Evolutionary conservation across 2,797 vertebrate genomes (phyloP), one percentile per base, ranked within the genome.

Genomic region (Eupleurogrammus muticus): DNA sequence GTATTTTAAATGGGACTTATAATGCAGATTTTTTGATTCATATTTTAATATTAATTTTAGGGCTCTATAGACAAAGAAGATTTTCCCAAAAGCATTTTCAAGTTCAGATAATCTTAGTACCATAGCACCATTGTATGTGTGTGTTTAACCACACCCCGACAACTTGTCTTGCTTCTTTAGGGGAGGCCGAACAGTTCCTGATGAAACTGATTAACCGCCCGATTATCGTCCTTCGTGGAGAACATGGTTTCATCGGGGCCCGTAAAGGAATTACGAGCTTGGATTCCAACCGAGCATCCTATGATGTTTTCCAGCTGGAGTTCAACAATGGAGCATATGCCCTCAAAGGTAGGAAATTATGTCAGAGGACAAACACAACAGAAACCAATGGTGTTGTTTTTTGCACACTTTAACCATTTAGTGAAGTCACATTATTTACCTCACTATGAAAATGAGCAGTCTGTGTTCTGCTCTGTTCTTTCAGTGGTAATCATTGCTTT

Each of bases 191-290:
- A 77, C 92, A 95, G 59, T 98, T 99, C 17, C 89, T 98, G 82
- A 95, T 99, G 96, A 99, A 98, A 88, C 95, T 99, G 50, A 99
- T 99, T 82, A 99, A 99, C 87, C 93, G 97, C 16, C 97, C 97
- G 8, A 93, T 99, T 83, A 97, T 99, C 0, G 98, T 99, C 63
- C 92, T 99, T 9, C 97, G 97, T 0, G 98, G 98, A 0, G 97
- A 99, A 73, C 96, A 99, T 0, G 98, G 98, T 14, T 99, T 99
- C 88, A 98, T 99, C 0, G 97, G 96, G 9, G 96, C 95, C 81
- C 96, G 97, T 17, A 98, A 97, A 85, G 94, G 93, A 24, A 94
- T 93, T 0, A 93, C 96, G 11, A 98, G 95, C 4, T 83, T 99
- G 70, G 97, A 99, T 62, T 96, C 96, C 56, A 99, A 98, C 89